Conservation (phyloP, 2,113 vertebrate genomes). For the Ammodytes dubius region DNA sequence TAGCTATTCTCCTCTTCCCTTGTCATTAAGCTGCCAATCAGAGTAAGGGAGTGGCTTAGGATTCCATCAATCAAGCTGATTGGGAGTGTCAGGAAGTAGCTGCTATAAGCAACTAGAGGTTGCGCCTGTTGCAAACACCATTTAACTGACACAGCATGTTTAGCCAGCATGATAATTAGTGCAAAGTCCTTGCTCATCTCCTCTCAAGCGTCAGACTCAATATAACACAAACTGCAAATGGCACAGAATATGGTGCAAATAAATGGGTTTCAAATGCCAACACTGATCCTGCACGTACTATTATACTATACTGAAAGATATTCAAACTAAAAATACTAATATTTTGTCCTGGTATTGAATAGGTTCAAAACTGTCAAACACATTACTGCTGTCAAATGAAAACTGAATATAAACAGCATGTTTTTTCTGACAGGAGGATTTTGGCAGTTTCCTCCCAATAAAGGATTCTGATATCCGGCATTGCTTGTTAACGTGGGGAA, state of each 20-base stretch:
- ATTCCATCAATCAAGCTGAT: slow-evolving; percentile 86
- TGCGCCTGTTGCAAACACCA: slow-evolving; percentile 78
- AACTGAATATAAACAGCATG: not conserved
- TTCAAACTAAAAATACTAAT: not conserved
- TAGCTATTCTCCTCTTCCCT: slow-evolving; percentile 54
- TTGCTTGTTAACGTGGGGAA: not conserved
- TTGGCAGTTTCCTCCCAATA: not conserved
- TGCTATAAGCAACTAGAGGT: slow-evolving; percentile 82
- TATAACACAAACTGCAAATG: slow-evolving; percentile 34
- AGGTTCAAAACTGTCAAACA: slow-evolving; percentile 5
- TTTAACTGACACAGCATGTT: slow-evolving; percentile 80
- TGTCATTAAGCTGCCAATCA: slow-evolving; percentile 85
- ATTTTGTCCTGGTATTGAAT: not conserved
- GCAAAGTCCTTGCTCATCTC: slow-evolving; percentile 70
- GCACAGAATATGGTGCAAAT: not conserved
- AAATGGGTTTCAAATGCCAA: slow-evolving; percentile 18
- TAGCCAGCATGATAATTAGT: slow-evolving; percentile 78
- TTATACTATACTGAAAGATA: slow-evolving; percentile 5
- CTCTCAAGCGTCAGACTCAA: slow-evolving; percentile 32
- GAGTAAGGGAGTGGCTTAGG: slow-evolving; percentile 66
- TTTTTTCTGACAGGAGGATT: not conserved
- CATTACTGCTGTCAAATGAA: not conserved
- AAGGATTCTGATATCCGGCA: no score
- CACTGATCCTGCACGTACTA: slow-evolving; percentile 4
- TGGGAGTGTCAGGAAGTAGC: slow-evolving; percentile 84